Evolutionary conservation across 2,113 vertebrate genomes (phyloP).

Genomic region (Struthidea cinerea): DNA sequence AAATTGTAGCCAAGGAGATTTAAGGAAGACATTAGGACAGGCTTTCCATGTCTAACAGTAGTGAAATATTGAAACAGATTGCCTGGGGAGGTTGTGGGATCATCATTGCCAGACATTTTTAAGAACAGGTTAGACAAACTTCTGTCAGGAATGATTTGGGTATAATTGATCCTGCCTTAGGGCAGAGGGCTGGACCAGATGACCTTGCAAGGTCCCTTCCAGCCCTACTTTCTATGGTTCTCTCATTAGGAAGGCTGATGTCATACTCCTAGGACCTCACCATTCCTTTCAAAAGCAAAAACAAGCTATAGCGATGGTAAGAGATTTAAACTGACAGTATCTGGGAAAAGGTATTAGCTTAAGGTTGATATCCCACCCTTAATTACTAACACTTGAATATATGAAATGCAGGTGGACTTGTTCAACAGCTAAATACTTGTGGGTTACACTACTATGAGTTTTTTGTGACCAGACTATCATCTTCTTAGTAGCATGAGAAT

Average conservation of each 20-base stretch:
- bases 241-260: background rate
- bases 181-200: slow-evolving; percentile 39
- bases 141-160: slow-evolving; percentile 47
- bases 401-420: background rate
- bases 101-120: slow-evolving; percentile 13
- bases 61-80: slow-evolving; percentile 14
- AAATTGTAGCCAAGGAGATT: slow-evolving; percentile 26
- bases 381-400: background rate
- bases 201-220: slow-evolving; percentile 9
- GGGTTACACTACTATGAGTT: background rate
- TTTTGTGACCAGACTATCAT: background rate
- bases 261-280: background rate
- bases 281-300: background rate
- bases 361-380: background rate
- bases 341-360: background rate
- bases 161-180: slow-evolving; percentile 52
- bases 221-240: background rate
- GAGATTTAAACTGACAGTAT: background rate
- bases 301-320: background rate
- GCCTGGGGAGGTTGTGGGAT: slow-evolving; percentile 35
- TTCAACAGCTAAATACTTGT: background rate
- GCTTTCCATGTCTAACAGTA: slow-evolving; percentile 3
- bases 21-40: slow-evolving; percentile 22
- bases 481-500: background rate
- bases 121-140: slow-evolving; percentile 34